A percentile compares a stretch with the other conserved stretches of the same genome.
Conservation (phyloP, 2,888 invertebrate genomes). For the Ellobium chinense region DNA sequence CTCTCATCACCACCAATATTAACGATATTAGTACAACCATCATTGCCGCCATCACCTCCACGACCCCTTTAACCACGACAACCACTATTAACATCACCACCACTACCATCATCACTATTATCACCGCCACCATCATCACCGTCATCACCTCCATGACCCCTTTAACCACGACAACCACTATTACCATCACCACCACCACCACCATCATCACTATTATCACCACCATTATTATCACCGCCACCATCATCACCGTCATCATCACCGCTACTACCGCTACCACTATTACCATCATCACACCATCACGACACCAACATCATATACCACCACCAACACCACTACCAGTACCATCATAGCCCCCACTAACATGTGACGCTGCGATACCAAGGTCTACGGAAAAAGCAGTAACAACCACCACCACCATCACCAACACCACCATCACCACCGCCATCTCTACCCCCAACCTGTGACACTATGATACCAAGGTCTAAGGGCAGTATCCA, state of each 20-base stretch:
- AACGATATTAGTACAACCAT: neutral
- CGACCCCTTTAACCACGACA: neutral
- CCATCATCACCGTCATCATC: neutral
- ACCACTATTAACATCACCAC: neutral
- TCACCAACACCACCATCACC: too few species aligned
- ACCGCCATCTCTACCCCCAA: too few species aligned
- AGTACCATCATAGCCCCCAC: neutral
- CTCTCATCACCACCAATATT: too few species aligned
- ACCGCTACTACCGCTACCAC: neutral
- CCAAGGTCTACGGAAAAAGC: too few species aligned
- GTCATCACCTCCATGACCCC: neutral
- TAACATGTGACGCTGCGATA: neutral
- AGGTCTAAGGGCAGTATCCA: too few species aligned
- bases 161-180: neutral
- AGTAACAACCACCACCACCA: too few species aligned
- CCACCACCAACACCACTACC: too few species aligned
- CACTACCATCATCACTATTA: neutral
- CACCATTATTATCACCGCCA: neutral
- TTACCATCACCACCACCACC: neutral
- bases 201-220: neutral
- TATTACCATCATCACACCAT: too few species aligned
- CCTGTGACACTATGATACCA: too few species aligned
- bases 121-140: neutral
- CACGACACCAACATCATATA: too few species aligned
- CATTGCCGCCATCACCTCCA: neutral